phyloP scores from a whole-genome alignment of 2,797 vertebrate genomes.

The Scyliorhinus canicula region DNA sequence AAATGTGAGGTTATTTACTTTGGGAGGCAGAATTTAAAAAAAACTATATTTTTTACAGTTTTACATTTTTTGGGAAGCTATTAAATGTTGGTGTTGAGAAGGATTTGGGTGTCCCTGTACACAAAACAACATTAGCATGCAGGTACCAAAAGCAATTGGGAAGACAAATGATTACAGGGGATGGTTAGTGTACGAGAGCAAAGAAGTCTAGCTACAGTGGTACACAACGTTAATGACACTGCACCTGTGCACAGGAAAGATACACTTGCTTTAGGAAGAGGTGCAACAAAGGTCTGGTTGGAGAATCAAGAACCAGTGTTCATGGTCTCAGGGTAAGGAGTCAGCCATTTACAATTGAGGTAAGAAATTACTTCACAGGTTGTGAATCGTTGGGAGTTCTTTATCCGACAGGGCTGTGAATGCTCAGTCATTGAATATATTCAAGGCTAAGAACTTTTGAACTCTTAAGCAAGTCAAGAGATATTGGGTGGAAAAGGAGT shows the following conservation, averaged over 20 bases:
- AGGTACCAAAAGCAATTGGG: neutral
- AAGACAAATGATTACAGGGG: neutral
- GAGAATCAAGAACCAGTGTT: neutral
- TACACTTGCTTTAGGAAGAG: neutral
- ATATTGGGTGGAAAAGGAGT: neutral
- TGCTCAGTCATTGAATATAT: neutral
- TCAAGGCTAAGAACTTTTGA: neutral
- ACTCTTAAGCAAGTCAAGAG: neutral
- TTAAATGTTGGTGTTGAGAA: neutral
- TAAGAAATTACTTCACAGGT: neutral
- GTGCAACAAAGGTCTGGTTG: neutral
- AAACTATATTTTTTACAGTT: neutral
- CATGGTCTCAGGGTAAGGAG: neutral
- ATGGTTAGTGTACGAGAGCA: neutral
- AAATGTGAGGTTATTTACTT: neutral
- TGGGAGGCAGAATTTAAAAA: neutral
- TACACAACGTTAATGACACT: neutral
- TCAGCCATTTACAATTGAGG: neutral
- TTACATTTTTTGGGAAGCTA: neutral
- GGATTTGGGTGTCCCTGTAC: neutral
- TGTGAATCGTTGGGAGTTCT: neutral
- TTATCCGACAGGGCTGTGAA: neutral
- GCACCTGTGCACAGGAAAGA: neutral
- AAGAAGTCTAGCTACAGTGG: neutral
- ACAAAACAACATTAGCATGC: neutral